Conservation (phyloP, 1,140 invertebrate genomes). For the Subanguina moxae region DNA sequence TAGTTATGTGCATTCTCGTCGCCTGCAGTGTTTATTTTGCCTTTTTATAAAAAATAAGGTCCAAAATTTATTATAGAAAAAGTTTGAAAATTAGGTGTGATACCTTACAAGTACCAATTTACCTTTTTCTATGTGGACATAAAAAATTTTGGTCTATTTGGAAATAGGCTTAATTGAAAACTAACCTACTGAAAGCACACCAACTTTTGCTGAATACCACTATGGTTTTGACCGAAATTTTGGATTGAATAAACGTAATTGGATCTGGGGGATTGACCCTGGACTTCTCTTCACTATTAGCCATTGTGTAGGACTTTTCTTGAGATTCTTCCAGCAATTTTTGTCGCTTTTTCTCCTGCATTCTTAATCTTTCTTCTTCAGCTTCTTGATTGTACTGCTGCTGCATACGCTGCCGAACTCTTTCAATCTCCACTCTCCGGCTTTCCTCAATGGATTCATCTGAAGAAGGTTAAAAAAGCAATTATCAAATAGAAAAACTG, state of each 20-base stretch:
- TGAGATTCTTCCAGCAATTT: constrained; percentile 14
- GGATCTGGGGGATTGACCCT: constrained; percentile 4
- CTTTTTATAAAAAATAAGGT: too few species aligned
- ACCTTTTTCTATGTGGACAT: too few species aligned
- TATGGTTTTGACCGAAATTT: constrained; percentile 16
- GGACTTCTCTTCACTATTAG: background rate
- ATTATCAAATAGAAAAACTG: too few species aligned
- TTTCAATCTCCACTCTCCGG: constrained; percentile 19
- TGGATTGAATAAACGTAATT: constrained; percentile 15
- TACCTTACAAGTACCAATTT: too few species aligned
- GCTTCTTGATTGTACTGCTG: constrained; percentile 25
- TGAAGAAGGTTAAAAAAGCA: constrained; percentile 6
- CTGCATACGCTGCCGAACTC: constrained; percentile 12
- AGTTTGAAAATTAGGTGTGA: too few species aligned
- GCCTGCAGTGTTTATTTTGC: too few species aligned
- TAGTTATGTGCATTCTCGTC: too few species aligned
- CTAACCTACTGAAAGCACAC: constrained; percentile 28
- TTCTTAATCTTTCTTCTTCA: constrained; percentile 6
- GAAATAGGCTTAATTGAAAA: too few species aligned
- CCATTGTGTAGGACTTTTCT: constrained; percentile 1
- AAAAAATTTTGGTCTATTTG: too few species aligned
- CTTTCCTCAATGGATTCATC: constrained; percentile 17
- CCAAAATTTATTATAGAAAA: too few species aligned
- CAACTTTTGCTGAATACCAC: constrained; percentile 28
- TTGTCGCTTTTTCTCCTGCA: constrained; percentile 17